phyloP scores from a whole-genome alignment of 2,888 invertebrate genomes.

The Agonopterix arenella region DNA sequence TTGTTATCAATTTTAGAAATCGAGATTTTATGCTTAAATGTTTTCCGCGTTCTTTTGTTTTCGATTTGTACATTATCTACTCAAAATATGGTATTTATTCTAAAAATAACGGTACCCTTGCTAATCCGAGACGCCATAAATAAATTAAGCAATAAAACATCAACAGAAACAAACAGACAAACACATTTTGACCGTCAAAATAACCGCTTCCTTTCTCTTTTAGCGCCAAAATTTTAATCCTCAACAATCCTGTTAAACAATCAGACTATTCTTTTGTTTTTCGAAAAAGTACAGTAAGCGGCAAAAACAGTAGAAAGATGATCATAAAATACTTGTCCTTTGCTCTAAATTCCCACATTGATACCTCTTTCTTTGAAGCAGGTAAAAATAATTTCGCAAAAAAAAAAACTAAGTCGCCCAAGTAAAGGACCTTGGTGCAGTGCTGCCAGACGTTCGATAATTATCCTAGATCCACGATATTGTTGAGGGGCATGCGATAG shows the following conservation, averaged over 20 bases:
- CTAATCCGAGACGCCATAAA: too few relatives aligned
- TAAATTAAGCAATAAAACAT: neutral
- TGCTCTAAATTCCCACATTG: constrained; percentile 39
- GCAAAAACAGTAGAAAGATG: constrained; percentile 5
- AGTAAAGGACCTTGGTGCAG: constrained; percentile 36
- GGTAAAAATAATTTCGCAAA: constrained; percentile 31
- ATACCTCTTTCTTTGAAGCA: constrained; percentile 34
- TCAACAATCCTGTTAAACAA: constrained; percentile 18
- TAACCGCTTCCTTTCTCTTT: constrained; percentile 9
- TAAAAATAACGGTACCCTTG: too few relatives aligned
- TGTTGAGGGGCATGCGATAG: too few relatives aligned
- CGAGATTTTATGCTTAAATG: too few relatives aligned
- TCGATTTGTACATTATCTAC: too few relatives aligned
- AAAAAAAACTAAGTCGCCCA: constrained; percentile 18
- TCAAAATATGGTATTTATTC: too few relatives aligned
- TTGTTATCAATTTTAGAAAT: too few relatives aligned
- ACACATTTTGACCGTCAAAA: neutral
- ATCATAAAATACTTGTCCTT: constrained; percentile 10
- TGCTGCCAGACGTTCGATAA: too few relatives aligned
- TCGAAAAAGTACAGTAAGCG: constrained; percentile 4
- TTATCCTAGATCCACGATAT: too few relatives aligned
- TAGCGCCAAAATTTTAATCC: constrained; percentile 10
- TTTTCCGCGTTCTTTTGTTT: too few relatives aligned
- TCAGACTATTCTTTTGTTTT: constrained; percentile 11
- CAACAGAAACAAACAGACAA: constrained; percentile 3